Conservation (phyloP, 2,888 invertebrate genomes). For the Agriopis marginaria region DNA sequence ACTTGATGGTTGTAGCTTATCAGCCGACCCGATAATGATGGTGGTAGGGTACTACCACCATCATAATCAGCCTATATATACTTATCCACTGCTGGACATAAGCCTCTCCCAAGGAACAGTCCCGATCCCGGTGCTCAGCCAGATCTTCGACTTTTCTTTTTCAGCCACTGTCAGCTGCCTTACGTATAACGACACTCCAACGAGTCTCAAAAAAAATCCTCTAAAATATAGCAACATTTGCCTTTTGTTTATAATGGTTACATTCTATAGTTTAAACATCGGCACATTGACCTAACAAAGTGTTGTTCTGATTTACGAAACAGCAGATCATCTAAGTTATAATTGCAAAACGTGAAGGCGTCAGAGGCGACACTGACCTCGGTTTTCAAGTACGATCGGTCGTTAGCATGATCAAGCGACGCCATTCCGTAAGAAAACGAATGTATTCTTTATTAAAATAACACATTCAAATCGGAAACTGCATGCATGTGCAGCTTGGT, state of each 20-base stretch:
- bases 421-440: conserved; percentile 51
- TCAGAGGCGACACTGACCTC: conserved; percentile 75
- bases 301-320: conserved; percentile 25
- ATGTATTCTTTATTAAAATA: conserved; percentile 40
- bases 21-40: no score
- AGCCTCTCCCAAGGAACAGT: no score
- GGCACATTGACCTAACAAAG: conserved; percentile 10
- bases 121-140: no score
- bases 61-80: no score
- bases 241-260: neutral
- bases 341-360: conserved; percentile 73
- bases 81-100: no score
- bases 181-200: no score
- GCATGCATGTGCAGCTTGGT: neutral
- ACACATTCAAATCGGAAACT: conserved; percentile 37
- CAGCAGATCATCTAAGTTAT: conserved; percentile 63
- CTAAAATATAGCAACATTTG: neutral
- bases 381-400: conserved; percentile 77
- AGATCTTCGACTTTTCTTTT: no score
- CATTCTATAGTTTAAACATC: neutral
- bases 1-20: no score
- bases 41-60: no score
- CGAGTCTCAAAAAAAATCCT: neutral
- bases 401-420: conserved; percentile 57
- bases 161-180: no score